Evolutionary conservation across 2,797 vertebrate genomes (phyloP), one percentile per base, ranked within the genome.

Genomic region (Malurus splendens): DNA sequence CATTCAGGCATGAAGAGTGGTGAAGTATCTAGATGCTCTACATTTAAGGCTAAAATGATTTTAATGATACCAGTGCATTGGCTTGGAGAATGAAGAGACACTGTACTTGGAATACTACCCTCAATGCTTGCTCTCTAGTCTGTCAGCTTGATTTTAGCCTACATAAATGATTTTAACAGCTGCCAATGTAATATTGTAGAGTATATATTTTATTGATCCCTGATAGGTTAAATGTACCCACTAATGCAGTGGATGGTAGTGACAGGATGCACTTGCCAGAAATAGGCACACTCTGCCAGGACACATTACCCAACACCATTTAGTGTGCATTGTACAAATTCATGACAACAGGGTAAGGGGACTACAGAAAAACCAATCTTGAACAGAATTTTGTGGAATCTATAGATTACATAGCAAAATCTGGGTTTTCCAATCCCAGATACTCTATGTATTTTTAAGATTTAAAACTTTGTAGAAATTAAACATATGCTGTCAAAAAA

Each of bases 381-480:
- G 2, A 30, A 50, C 28, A 88, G 59, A 74, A 79, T 59, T 47
- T 67, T 71, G 57, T 55, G 57, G 50, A 78, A 48, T 44, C 17
- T 45, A 2, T 15, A 67, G 50, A 56, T 71, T 91, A 42, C 52
- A 68, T 18, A 51, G 30, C 18, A 76, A 48, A 52, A 90, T 59
- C n/a, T 28, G 51, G 10, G 23, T 18, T 70, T 83, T 75, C 36
- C 57, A n/a, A 73, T 72, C 52, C 81, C 56, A 60, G 39, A 81
- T 33, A 78, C 20, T 76, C 55, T 6, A 28, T 6, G 30, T 28
- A 81, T 59, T 71, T 89, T 84, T 83, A 76, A 56, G 66, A 87
- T 83, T 82, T 81, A 92, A 84, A 86, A 80, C 32, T 60, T 5
- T 32, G 6, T 7, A 82, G 61, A 90, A 93, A 91, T 79, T 86